Base-by-base conservation (phyloP, 2,888 invertebrate species). In the Latrodectus elegans region DNA sequence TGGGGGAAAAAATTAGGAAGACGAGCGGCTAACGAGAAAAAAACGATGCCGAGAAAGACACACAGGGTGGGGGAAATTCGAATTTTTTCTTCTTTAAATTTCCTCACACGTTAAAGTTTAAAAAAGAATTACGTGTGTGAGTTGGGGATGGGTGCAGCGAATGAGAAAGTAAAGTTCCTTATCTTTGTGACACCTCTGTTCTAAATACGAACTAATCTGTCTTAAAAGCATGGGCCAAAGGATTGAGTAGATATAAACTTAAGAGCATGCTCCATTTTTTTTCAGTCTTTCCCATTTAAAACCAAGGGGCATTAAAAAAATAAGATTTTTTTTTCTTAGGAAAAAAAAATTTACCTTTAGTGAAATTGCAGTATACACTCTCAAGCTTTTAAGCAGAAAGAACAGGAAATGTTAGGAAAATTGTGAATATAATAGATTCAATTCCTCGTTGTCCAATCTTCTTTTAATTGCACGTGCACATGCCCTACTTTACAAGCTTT, bases 131-230 rank as follows among this genome's bases (percentile, higher is more conserved):
- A 88, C 83, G 79, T 78, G 77, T 64, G 74, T 68, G 52, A 52
- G 17, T 26, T 49, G 71, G 88, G 26, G 73, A 53, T 53, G 38
- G 51, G 60, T 17, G 67, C n/a, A 72, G 68, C 53, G 52, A 38
- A 22, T 26, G 65, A 67, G 65, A 60, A n/a, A 49, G 64, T 10
- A 76, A 70, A 81, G 77, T 88, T 75, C 83, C 78, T 83, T 88
- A 88, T 88, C 88, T 78, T 53, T 67, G 74, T 83, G 88, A 52
- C 83, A 83, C 88, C 82, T 88, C 71, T 52, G n/a, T 52, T 83
- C 88, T 88, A 88, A 88, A 88, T 83, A 75, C 82, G 82, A 83
- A 88, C 88, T 88, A 88, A 88, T 88, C 88, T 88, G 88, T 88
- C 88, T 88, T 83, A 88, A 88, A 88, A 88, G 83, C 70, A 81